Percentiles rank a stretch among this genome's conserved stretches.
These are phyloP conservation scores for Eulithis testata DNA, from an alignment of 2,888 invertebrate species.

Conservation along the genomic window DNA sequence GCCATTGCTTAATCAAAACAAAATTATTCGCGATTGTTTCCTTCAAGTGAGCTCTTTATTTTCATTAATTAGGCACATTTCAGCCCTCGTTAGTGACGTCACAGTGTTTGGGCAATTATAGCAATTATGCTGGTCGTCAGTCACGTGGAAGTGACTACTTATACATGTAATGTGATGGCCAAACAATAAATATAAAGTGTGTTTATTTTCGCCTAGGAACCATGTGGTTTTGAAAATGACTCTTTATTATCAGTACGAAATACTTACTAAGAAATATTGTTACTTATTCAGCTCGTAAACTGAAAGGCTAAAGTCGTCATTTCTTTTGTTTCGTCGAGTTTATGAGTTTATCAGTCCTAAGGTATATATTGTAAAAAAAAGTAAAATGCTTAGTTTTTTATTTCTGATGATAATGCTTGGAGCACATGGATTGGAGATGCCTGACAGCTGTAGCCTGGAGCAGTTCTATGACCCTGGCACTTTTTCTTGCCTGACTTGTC, in stretches of 20 bases:
- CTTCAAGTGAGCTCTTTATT: not conserved
- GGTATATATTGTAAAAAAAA: no score
- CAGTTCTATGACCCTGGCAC: slow-evolving; percentile 66
- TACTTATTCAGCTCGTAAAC: no score
- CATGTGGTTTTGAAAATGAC: no score
- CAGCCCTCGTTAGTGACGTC: slow-evolving; percentile 31
- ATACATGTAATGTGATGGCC: slow-evolving; percentile 14
- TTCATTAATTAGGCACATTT: slow-evolving; percentile 12
- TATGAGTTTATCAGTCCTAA: no score
- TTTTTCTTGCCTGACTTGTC: slow-evolving; percentile 64
- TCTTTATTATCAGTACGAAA: no score
- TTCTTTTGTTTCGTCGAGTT: no score
- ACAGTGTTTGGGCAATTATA: slow-evolving; percentile 27
- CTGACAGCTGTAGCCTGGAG: slow-evolving; percentile 55
- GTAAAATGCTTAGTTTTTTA: slow-evolving; percentile 3
- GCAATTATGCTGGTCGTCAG: slow-evolving; percentile 19
- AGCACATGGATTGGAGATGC: slow-evolving; percentile 50
- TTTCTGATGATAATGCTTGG: slow-evolving; percentile 13
- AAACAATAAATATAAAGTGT: slow-evolving; percentile 11
- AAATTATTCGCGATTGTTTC: slow-evolving; percentile 16
- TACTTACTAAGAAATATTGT: no score
- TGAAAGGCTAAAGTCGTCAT: no score
- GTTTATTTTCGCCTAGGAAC: slow-evolving; percentile 9
- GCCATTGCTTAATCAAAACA: slow-evolving; percentile 23
- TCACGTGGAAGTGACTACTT: slow-evolving; percentile 21